Evolutionary conservation across 2,113 vertebrate species (phyloP).

Genomic region (Delphinapterus leucas): DNA sequence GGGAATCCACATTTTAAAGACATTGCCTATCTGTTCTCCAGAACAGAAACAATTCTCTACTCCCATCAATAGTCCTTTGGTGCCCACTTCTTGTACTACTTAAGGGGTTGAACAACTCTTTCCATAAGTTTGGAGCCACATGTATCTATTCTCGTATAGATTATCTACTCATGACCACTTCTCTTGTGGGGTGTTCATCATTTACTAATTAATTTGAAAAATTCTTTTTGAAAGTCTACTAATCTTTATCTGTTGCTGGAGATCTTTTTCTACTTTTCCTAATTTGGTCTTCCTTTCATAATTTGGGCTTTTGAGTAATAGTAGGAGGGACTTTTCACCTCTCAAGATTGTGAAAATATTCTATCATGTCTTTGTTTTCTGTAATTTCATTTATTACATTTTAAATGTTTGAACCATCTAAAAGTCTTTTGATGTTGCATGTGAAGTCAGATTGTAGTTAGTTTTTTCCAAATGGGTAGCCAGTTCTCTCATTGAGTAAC

Average conservation of each 20-base stretch:
- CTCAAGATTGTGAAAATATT: background rate
- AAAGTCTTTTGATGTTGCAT: background rate
- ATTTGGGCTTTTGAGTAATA: background rate
- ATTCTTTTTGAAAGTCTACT: background rate
- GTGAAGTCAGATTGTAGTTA: background rate
- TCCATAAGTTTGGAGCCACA: background rate
- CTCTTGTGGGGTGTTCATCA: background rate
- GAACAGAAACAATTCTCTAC: background rate
- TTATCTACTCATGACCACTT: background rate
- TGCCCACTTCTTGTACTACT: background rate
- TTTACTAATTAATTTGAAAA: background rate
- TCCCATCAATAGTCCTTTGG: background rate
- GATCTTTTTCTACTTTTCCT: constrained; percentile 2
- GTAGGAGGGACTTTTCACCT: background rate
- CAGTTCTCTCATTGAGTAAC: background rate
- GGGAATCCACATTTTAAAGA: background rate
- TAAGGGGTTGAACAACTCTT: background rate
- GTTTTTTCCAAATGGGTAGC: background rate
- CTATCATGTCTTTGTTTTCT: background rate
- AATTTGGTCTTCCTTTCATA: background rate
- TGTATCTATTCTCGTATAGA: background rate
- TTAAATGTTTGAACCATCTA: background rate
- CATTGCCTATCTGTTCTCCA: background rate
- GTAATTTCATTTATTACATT: background rate
- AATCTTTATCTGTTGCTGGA: background rate